These are phyloP conservation scores for Nyctibius bracteatus DNA, from an alignment of 2,113 vertebrate species.

Conservation along the genomic window DNA sequence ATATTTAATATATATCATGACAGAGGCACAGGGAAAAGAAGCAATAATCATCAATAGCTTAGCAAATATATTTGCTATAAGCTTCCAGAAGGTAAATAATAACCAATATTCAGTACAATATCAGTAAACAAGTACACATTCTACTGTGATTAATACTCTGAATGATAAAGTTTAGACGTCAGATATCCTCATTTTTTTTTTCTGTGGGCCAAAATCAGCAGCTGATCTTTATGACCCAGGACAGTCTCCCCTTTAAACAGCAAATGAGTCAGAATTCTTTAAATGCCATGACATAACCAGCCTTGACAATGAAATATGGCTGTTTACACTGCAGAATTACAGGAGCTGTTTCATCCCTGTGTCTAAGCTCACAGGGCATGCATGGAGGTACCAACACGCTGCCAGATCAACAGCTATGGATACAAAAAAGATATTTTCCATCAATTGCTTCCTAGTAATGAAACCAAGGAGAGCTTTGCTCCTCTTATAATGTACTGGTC, in stretches of 20 bases:
- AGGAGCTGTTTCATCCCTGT: not conserved
- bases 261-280: not conserved
- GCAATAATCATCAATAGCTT: not conserved
- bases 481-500: not conserved
- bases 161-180: not conserved
- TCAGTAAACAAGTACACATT: not conserved
- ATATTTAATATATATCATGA: not conserved
- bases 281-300: not conserved
- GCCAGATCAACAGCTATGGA: not conserved
- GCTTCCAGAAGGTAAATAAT: not conserved
- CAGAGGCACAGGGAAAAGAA: not conserved
- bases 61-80: not conserved
- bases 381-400: not conserved
- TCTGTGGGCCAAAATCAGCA: not conserved
- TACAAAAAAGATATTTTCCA: not conserved
- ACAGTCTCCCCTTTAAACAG: not conserved
- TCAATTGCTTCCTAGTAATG: not conserved
- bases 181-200: not conserved
- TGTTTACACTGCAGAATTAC: not conserved
- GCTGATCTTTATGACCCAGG: not conserved
- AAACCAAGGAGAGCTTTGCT: not conserved
- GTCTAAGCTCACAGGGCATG: not conserved
- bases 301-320: not conserved
- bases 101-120: not conserved
- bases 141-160: not conserved